Conservation (phyloP, 2,113 vertebrate genomes). For the Spizaetus ornatus region DNA sequence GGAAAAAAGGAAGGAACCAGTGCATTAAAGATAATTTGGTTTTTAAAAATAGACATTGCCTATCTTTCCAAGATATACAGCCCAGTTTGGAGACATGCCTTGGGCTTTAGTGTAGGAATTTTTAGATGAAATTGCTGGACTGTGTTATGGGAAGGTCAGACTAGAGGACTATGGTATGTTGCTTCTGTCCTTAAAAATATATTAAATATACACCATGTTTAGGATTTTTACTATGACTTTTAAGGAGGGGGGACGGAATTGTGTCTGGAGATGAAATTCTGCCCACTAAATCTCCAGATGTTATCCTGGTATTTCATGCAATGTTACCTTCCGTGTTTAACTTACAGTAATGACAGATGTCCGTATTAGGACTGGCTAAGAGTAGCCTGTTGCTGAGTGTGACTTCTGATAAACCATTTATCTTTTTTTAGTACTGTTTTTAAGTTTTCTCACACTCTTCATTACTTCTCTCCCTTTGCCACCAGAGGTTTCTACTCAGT, state of each 20-base stretch:
- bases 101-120: not conserved
- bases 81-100: not conserved
- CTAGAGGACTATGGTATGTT: not conserved
- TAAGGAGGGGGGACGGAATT: not conserved
- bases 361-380: not conserved
- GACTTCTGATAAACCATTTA: not conserved
- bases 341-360: not conserved
- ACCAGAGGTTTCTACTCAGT: not conserved
- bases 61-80: not conserved
- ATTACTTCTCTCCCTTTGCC: not conserved
- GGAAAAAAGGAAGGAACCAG: conserved; percentile 45
- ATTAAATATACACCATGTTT: not conserved
- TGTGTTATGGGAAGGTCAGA: not conserved
- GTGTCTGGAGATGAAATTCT: not conserved
- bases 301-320: not conserved
- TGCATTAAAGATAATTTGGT: conserved; percentile 37
- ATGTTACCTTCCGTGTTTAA: not conserved
- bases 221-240: not conserved
- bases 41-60: not conserved
- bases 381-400: not conserved
- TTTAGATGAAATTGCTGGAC: conserved; percentile 10
- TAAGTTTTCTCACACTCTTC: not conserved
- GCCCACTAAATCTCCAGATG: not conserved
- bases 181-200: not conserved
- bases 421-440: not conserved